Conservation (phyloP, 2,797 vertebrate species). For the Phyllotis vaccarum region DNA sequence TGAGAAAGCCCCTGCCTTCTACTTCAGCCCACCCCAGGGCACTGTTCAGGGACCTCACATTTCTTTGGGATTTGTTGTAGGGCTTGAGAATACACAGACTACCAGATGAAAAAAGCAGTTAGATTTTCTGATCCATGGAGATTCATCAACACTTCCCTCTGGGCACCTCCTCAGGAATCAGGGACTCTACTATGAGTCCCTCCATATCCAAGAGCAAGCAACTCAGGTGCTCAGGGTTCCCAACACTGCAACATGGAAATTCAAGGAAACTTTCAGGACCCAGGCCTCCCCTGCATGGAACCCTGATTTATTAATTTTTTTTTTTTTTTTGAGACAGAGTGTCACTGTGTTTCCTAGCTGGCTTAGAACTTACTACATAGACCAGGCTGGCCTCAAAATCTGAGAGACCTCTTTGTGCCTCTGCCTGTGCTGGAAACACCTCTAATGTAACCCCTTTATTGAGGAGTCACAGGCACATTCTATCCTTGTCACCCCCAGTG, state of each 20-base stretch:
- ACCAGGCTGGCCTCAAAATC: background rate
- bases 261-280: slow-evolving; percentile 38
- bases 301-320: background rate
- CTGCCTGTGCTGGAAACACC: background rate
- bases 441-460: background rate
- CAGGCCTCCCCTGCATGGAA: background rate
- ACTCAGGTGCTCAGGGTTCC: rapidly evolving
- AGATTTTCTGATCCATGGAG: background rate
- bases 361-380: background rate
- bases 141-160: background rate
- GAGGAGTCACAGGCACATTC: rapidly evolving
- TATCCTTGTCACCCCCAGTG: rapidly evolving
- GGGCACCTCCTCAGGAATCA: background rate
- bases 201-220: background rate
- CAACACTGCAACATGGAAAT: background rate
- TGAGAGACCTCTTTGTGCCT: background rate
- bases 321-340: background rate
- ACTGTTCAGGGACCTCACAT: background rate
- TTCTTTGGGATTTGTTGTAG: background rate
- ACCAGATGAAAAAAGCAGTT: background rate
- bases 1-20: background rate
- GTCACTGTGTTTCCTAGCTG: background rate
- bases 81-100: background rate
- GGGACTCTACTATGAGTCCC: background rate
- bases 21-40: background rate